Percentiles rank a stretch among this genome's conserved stretches.
Conservation (phyloP, 2,113 vertebrate genomes). For the Gasterosteus aculeatus region DNA sequence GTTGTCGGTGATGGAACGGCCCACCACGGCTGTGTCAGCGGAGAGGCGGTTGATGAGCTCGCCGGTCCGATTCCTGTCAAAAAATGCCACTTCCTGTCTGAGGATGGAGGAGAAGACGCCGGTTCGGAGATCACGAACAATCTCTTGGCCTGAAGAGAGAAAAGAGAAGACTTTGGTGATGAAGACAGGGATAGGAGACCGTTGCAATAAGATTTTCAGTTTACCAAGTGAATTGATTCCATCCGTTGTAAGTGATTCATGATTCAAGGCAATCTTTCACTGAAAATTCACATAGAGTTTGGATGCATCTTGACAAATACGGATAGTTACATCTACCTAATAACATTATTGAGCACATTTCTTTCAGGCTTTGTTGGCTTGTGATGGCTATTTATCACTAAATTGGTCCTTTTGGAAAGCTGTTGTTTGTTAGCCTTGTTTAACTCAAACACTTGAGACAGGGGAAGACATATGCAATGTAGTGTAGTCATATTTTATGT, state of each 20-base stretch:
- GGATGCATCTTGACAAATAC: not conserved
- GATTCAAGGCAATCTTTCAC: not conserved
- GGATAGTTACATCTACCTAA: not conserved
- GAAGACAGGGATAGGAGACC: not conserved
- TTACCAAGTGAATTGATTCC: not conserved
- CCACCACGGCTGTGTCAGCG: constrained; percentile 89
- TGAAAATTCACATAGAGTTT: not conserved
- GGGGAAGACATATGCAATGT: not conserved
- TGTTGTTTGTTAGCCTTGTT: not conserved
- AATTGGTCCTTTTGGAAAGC: not conserved
- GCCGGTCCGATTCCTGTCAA: constrained; percentile 93
- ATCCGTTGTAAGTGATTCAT: not conserved
- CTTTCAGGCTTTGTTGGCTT: not conserved
- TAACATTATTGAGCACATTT: not conserved
- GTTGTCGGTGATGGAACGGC: constrained; percentile 93
- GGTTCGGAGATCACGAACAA: constrained; percentile 89
- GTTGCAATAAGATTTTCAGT: not conserved
- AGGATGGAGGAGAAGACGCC: constrained; percentile 91
- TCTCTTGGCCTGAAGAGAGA: constrained; percentile 87
- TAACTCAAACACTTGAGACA: not conserved
- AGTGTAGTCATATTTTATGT: not conserved
- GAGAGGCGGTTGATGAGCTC: constrained; percentile 97
- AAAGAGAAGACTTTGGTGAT: not conserved
- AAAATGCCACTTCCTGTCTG: constrained; percentile 95
- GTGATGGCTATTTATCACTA: not conserved